Conservation (phyloP, 1,140 invertebrate genomes). For the Helicoverpa armigera region DNA sequence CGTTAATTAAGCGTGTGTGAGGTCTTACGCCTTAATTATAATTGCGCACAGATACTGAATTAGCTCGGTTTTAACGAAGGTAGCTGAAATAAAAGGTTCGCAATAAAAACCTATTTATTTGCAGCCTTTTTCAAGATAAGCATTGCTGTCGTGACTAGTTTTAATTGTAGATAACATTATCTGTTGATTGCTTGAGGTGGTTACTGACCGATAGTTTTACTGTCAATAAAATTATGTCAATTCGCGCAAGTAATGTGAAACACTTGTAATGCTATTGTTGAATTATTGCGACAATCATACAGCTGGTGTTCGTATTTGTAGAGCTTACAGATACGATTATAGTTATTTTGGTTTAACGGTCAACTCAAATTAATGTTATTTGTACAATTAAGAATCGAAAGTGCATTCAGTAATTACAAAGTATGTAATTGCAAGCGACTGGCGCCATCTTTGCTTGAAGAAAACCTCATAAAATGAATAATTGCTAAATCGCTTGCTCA, state of each 20-base stretch:
- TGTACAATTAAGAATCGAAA: background rate
- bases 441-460: too few relatives aligned
- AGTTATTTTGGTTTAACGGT: background rate
- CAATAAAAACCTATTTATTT: constrained; percentile 39
- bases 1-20: constrained; percentile 73
- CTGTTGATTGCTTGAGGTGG: constrained; percentile 37
- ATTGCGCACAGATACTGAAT: constrained; percentile 62
- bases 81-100: constrained; percentile 31
- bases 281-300: constrained; percentile 23
- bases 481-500: too few relatives aligned
- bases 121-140: constrained; percentile 43
- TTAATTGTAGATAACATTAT: constrained; percentile 43
- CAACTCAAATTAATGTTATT: background rate
- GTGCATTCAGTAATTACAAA: too few relatives aligned
- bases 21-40: constrained; percentile 70
- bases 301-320: background rate
- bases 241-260: constrained; percentile 19
- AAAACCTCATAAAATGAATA: too few relatives aligned
- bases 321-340: background rate
- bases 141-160: constrained; percentile 47
- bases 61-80: constrained; percentile 44
- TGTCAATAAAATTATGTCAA: constrained; percentile 35
- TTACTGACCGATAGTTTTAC: constrained; percentile 33
- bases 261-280: constrained; percentile 22
- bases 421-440: too few relatives aligned